Evolutionary conservation across 2,797 vertebrate genomes (phyloP), one percentile per base, ranked within the genome.

Genomic region (Danio albolineatus): DNA sequence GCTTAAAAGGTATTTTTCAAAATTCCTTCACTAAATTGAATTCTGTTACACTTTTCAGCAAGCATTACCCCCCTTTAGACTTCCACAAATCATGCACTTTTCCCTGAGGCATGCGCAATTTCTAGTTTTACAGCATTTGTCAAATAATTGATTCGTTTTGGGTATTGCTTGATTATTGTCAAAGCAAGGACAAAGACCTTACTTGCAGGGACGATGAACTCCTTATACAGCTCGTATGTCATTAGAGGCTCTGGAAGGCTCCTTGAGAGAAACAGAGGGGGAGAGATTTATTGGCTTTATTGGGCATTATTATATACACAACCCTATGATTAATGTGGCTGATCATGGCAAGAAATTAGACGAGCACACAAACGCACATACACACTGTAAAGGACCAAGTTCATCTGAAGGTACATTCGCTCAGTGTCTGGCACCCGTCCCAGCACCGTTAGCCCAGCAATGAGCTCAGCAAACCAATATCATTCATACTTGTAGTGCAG

Each of bases 211-310:
- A 94, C 74, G 87, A 99, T 98, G 93, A 99, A 98, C 82, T 98
- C 96, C 91, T 95, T 96, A 59, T 98, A 97, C 87, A 98, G 93
- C 85, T 95, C 95, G 0, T 98, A 97, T 51, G 97, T 99, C 98
- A 99, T 99, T 89, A 99, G 88, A 0, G 98, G 98, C 86, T 99
- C 98, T 54, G 97, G 96, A 88, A 99, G 96, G 90, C 95, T 98
- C 92, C 97, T 99, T 89, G 43, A 92, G 89, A 84, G 65, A 71
- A 43, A 21, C 17, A 59, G 36, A 54, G 43, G 14, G 44, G 8
- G 74, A 49, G 41, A 65, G 70, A 65, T 93, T 92, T 92, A 93
- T 90, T 82, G 56, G 21, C 87, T 84, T 78, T 86, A 87, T 89
- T 91, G 88, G 92, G 91, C 92, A 93, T 92, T 91, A 92, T 90